Evolutionary conservation across 2,797 vertebrate genomes (phyloP), one percentile per base, ranked within the genome.

Genomic region (Odontamblyopus lacepedii): DNA sequence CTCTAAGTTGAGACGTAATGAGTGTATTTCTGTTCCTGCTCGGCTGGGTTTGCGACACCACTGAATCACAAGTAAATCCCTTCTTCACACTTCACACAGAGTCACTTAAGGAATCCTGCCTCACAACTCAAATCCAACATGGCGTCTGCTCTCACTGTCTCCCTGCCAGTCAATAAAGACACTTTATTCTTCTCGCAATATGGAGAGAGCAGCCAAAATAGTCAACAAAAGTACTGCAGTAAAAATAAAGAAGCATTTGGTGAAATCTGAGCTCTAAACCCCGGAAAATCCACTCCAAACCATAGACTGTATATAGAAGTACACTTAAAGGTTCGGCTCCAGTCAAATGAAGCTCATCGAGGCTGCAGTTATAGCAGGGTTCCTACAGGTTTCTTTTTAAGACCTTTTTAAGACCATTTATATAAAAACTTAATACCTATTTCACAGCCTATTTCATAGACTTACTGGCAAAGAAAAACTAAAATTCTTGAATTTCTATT

Each of bases 1-100:
- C 63, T 81, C 72, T 77, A 72, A 79, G 77, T 74, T 89, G 81
- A 89, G 90, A 83, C 87, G 72, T 78, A 79, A 84, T 85, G 81
- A 85, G 82, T 81, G 70, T 79, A 79, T 87, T 89, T 85, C 79
- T 85, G 80, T 85, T 84, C 77, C 72, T 5, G 55, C 70, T 77
- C 74, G 83, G 84, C 71, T 83, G 84, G 74, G 64, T 78, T 77
- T 79, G 38, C 76, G 81, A 79, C 73, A 76, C 81, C 77, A 74
- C 41, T 76, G 81, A 87, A 79, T 83, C 76, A 82, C 69, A 77
- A 73, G 61, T 67, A 81, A 88, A 86, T 84, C 67, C 72, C 62
- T 78, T 76, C 73, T 80, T 62, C 38, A 75, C 59, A 71, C 32
- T 67, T 1, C 67, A 35, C 50, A 56, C 18, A 35, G 2, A 63